Evolutionary conservation across 2,113 vertebrate species (phyloP), one percentile per base, ranked within the genome.

Genomic region (Electrona antarctica): DNA sequence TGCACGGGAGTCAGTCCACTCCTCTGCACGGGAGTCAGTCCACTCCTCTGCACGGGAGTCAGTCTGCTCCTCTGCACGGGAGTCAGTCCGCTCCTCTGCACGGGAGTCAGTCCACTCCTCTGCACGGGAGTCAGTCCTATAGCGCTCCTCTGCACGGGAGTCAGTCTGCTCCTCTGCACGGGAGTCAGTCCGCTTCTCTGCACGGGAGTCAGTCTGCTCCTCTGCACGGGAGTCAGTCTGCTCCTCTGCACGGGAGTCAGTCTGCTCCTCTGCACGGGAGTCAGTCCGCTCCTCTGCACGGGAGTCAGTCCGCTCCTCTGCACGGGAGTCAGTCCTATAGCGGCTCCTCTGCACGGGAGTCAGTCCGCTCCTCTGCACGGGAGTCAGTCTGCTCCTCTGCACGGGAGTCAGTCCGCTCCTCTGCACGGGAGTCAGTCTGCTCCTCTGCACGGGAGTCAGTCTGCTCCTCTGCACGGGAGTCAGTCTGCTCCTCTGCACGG

Each of bases 281-380:
- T 73, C 74, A 69, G 29, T 21, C 2, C 5, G 9, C 81, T 76
- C 82, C 67, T n/a, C n/a, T n/a, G n/a, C n/a, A n/a, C n/a, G n/a
- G n/a, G n/a, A n/a, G n/a, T n/a, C n/a, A n/a, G n/a, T 21, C 21
- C 2, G 21, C 21, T 21, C 21, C 21, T 21, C 21, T 67, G 57
- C 67, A 59, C 21, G 21, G 21, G 12, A 57, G 51, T 73, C 74
- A 69, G 29, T 21, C 2, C 5, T n/a, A n/a, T n/a, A n/a, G n/a
- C n/a, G n/a, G 9, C 81, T 76, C 82, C 67, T n/a, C n/a, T n/a
- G n/a, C n/a, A n/a, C n/a, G n/a, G n/a, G n/a, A n/a, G n/a, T n/a
- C n/a, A n/a, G n/a, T 21, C 21, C 2, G 21, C 21, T 21, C 21
- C 21, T 21, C 21, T 67, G 57, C 67, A 59, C 21, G 21, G 21